Evolutionary conservation across 2,888 invertebrate genomes (phyloP), one percentile per base, ranked within the genome.

Genomic region (Phasia obesa): DNA sequence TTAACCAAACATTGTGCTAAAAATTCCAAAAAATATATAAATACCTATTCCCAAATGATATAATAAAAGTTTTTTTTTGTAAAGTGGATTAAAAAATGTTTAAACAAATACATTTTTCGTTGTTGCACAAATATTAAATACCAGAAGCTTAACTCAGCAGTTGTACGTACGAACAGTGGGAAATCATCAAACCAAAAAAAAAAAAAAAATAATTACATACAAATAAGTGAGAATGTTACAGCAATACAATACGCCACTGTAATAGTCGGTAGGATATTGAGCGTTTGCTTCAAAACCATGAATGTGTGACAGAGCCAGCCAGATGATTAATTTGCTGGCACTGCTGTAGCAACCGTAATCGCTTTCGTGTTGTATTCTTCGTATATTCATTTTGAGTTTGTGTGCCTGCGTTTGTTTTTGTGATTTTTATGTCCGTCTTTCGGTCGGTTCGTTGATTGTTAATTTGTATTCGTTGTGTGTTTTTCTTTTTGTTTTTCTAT

Each of bases 111-210:
- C 11, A 19, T 19, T 64, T 81, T 88, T 86, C 87, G n/a, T n/a
- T 81, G 86, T 86, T 88, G 87, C 86, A 88, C 87, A 89, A 87
- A 65, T 15, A 78, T 47, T 81, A 78, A 78, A 75, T 83, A 70
- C 59, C 78, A 83, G 75, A 71, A 75, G 65, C 70, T 65, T 11
- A 59, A 35, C 44, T 59, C 31, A 53, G 62, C 44, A 60, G 25
- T 79, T 60, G 65, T 60, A 67, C 59, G 59, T 73, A 73, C 19
- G 31, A 70, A 47, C 38, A 59, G 64, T 71, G 49, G 59, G 65
- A 79, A 79, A 79, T 59, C 35, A 71, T 78, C 17, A 49, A 65
- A 67, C 23, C 53, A 59, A 31, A 64, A 71, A 19, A 60, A 59
- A 31, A 64, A 71, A 19, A 51, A 64, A 15, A 44, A 2, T 57